Evolutionary conservation across 2,888 invertebrate species (phyloP), one percentile per base, ranked within the genome.

Genomic region (Lochmaea capreae): DNA sequence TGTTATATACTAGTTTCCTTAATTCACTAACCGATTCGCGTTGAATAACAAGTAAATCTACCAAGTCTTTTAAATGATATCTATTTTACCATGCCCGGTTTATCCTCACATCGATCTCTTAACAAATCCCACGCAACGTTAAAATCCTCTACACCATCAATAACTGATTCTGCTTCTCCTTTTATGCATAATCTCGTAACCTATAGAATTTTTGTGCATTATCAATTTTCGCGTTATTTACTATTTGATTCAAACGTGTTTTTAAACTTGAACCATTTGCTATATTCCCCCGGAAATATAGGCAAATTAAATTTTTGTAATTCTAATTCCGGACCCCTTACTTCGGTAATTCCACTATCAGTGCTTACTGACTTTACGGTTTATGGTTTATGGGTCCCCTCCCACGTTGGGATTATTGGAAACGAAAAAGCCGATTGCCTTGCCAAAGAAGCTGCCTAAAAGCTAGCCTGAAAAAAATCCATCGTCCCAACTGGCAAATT

Each of bases 251-350:
- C 22, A 6, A 58, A 67, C 11, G 67, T 52, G 18, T 58, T 58
- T 42, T 67, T 57, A 52, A 67, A 67, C 14, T 67, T 33, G 10
- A 67, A 67, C 58, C 67, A 67, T 9, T 54, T 14, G n/a, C 26
- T 39, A 14, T 52, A 66, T n/a, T 54, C 54, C 1, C 66, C 54
- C 16, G 52, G 18, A 8, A 54, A 18, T 54, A 16, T 54, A 9
- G 52, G 16, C 52, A 52, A 16, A 52, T 52, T 52, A 8, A 14
- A 52, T 16, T 52, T 52, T 52, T 52, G 52, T n/a, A 52, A 54
- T 54, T 54, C 54, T 54, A 54, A 54, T 54, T 54, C 54, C 16
- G 16, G 54, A 54, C 9, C 54, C 8, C 5, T 33, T 33, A 33
- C 33, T 33, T 33, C 33, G 33, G 8, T 33, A 33, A 0, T 33